Evolutionary conservation across 2,888 invertebrate species (phyloP).

Genomic region (Lissocephala sabroskyi): DNA sequence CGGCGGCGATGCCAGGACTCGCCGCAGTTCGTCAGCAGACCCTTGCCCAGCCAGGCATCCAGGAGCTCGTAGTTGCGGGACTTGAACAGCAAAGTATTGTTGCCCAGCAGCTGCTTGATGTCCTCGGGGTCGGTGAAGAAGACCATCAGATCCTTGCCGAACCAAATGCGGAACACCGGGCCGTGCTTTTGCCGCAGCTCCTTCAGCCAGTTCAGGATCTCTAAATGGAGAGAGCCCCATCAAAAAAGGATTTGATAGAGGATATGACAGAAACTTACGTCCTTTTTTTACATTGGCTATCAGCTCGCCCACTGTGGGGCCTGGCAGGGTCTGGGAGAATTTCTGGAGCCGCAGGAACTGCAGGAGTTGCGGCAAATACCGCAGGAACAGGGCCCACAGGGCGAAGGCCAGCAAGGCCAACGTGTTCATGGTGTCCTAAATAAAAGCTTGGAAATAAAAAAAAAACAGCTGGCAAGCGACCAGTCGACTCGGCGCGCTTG

Average conservation of each 20-base stretch:
- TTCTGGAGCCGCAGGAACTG: constrained; percentile 50
- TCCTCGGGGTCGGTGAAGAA: constrained; percentile 67
- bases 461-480: background rate
- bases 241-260: background rate
- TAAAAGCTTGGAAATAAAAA: background rate
- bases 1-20: constrained; percentile 80
- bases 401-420: constrained; percentile 51
- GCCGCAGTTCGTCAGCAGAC: constrained; percentile 67
- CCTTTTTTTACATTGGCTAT: constrained; percentile 64
- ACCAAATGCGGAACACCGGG: constrained; percentile 67
- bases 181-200: constrained; percentile 60
- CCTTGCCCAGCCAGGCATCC: constrained; percentile 68
- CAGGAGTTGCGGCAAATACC: constrained; percentile 52
- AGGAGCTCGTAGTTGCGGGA: constrained; percentile 59
- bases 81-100: constrained; percentile 57
- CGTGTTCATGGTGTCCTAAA: constrained; percentile 36
- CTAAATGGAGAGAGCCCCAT: constrained; percentile 27
- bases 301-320: constrained; percentile 60
- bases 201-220: constrained; percentile 61
- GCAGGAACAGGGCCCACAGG: constrained; percentile 54
- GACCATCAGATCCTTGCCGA: constrained; percentile 67
- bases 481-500: background rate
- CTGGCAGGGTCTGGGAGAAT: constrained; percentile 59
- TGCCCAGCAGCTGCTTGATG: constrained; percentile 56
- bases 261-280: constrained; percentile 43